Conservation (phyloP, 2,888 invertebrate species). For the Taphrorychus bicolor region DNA sequence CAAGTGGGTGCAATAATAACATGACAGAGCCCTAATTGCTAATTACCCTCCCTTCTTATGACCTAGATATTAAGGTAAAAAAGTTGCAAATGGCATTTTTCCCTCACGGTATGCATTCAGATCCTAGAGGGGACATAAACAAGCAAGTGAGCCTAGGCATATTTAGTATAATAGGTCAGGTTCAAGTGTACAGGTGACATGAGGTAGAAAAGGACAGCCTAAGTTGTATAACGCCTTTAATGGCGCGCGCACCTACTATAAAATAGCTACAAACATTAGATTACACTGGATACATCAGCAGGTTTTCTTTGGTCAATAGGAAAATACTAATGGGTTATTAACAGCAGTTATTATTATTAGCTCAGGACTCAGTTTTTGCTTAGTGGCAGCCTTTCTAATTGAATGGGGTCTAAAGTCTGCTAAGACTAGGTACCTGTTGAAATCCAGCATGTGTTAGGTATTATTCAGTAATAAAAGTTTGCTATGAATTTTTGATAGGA, state of each 20-base stretch:
- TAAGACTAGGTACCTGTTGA: background rate
- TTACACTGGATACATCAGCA: background rate
- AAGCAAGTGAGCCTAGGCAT: conserved; percentile 43
- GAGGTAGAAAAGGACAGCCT: conserved; percentile 45
- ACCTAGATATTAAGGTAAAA: conserved; percentile 29
- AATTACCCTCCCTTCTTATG: background rate
- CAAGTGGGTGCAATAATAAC: too few species aligned
- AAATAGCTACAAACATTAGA: background rate
- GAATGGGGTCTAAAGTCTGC: background rate
- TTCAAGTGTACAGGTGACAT: conserved; percentile 60
- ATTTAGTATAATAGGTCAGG: conserved; percentile 59
- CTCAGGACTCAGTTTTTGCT: background rate
- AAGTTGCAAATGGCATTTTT: too few species aligned
- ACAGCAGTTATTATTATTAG: background rate
- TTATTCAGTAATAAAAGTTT: too few species aligned
- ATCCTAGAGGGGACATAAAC: too few species aligned
- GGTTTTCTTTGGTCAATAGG: too few species aligned
- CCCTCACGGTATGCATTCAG: too few species aligned
- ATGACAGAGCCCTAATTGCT: too few species aligned
- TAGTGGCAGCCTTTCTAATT: background rate
- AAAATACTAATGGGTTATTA: background rate
- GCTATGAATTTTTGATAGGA: too few species aligned
- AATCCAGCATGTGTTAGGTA: too few species aligned
- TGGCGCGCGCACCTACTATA: conserved; percentile 49
- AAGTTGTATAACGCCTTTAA: conserved; percentile 41